phyloP scores from a whole-genome alignment of 2,113 vertebrate species.

The Dermatemys mawii region DNA sequence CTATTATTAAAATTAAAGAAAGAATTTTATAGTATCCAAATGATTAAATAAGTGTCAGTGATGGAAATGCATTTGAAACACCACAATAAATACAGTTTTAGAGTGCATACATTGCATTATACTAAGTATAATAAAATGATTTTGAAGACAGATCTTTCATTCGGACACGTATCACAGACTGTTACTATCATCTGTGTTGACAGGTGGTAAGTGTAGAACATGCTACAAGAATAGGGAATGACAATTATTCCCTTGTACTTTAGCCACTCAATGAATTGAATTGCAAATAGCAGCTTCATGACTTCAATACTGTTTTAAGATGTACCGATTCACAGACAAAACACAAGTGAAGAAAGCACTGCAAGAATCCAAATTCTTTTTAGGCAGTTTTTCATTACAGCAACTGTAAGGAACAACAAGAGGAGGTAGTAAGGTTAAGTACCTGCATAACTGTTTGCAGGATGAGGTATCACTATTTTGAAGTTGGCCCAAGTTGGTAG shows the following conservation, averaged over 20 bases:
- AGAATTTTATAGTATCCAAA: not conserved
- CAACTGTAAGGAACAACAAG: not conserved
- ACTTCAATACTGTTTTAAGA: not conserved
- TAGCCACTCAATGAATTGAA: not conserved
- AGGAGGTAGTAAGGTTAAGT: not conserved
- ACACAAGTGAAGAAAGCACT: not conserved
- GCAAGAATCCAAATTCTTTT: not conserved
- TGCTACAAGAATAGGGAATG: not conserved
- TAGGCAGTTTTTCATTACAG: not conserved
- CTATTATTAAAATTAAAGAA: not conserved
- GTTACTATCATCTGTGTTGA: not conserved
- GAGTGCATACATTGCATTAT: no score
- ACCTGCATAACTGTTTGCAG: not conserved
- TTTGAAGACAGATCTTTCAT: not conserved
- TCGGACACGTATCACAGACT: rapidly evolving
- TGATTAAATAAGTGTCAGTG: not conserved
- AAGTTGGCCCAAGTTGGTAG: rapidly evolving
- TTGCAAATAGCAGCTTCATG: not conserved
- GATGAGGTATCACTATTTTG: not conserved
- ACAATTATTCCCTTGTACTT: not conserved
- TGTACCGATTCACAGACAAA: not conserved
- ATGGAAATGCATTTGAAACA: not conserved
- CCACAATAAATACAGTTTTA: not conserved
- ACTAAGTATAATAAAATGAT: not conserved
- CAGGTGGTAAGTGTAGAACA: not conserved